A percentile compares a stretch with the other conserved stretches of the same genome.
Evolutionary conservation across 1,140 invertebrate species (phyloP).

Genomic region (Meloidogyne hapla): DNA sequence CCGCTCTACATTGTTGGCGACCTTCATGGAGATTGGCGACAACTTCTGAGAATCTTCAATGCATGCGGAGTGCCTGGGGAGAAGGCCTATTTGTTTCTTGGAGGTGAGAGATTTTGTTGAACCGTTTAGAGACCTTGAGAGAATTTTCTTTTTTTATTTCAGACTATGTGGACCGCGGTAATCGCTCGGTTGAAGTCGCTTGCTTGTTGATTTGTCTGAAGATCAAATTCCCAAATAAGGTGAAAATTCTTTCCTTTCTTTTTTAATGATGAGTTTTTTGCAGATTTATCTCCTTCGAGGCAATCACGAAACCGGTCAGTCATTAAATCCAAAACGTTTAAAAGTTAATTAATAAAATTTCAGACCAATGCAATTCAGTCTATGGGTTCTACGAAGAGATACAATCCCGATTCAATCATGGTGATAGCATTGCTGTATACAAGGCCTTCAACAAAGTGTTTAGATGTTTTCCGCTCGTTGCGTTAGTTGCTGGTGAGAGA

Average conservation of each 20-base stretch:
- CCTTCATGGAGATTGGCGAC: not conserved
- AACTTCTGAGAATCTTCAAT: not conserved
- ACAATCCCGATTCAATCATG: not conserved
- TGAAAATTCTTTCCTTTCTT: constrained; percentile 60
- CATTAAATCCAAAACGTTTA: too few relatives aligned
- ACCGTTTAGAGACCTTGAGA: not conserved
- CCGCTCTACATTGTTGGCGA: not conserved
- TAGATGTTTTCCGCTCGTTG: not conserved
- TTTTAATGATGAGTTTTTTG: not conserved
- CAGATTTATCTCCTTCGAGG: constrained; percentile 65
- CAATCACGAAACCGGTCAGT: constrained; percentile 19
- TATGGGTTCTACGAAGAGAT: not conserved
- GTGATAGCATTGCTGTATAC: not conserved
- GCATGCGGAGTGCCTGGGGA: not conserved
- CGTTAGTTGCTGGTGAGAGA: not conserved
- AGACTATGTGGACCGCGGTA: constrained; percentile 70
- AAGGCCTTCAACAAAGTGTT: not conserved
- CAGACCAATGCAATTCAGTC: not conserved
- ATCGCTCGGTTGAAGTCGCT: constrained; percentile 72
- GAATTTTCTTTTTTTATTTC: not conserved
- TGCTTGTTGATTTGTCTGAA: constrained; percentile 69
- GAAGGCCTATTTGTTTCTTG: not conserved
- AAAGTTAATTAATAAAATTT: not conserved
- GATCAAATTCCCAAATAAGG: constrained; percentile 70
- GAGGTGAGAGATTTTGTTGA: not conserved